phyloP scores from a whole-genome alignment of 2,113 vertebrate genomes.

The Albula goreensis region DNA sequence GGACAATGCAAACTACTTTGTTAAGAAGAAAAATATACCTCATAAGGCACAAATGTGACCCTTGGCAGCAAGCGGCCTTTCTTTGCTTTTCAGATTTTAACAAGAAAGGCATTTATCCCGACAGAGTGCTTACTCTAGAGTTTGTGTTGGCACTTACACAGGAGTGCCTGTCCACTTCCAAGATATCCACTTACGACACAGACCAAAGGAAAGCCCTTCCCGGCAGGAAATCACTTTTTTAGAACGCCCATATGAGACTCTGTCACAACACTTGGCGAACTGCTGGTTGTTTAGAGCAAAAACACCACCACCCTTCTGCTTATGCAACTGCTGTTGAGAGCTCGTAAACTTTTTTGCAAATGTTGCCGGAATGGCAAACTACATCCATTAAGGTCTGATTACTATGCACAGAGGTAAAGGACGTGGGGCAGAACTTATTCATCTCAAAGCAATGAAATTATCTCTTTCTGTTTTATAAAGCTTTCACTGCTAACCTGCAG shows the following conservation, averaged over 20 bases:
- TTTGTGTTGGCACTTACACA: constrained; percentile 34
- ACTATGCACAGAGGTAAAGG: not conserved
- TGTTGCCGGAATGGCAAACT: not conserved
- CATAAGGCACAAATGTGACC: not conserved
- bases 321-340: not conserved
- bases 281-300: too few relatives aligned
- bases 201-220: constrained; percentile 39
- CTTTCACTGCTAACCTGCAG: not conserved
- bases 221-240: constrained; percentile 35
- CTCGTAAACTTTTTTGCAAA: not conserved
- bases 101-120: constrained; percentile 40
- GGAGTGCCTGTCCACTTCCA: constrained; percentile 16
- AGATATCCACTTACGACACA: constrained; percentile 15
- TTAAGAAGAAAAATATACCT: not conserved
- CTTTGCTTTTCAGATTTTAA: constrained; percentile 24
- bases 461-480: not conserved
- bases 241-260: constrained; percentile 25
- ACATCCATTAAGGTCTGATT: not conserved
- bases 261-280: not conserved
- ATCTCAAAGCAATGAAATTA: not conserved
- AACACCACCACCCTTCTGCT: too few relatives aligned
- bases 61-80: constrained; percentile 17
- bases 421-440: not conserved
- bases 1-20: not conserved
- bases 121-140: constrained; percentile 29